Evolutionary conservation across 2,888 invertebrate species (phyloP).

Genomic region (Galerucella pusilla): DNA sequence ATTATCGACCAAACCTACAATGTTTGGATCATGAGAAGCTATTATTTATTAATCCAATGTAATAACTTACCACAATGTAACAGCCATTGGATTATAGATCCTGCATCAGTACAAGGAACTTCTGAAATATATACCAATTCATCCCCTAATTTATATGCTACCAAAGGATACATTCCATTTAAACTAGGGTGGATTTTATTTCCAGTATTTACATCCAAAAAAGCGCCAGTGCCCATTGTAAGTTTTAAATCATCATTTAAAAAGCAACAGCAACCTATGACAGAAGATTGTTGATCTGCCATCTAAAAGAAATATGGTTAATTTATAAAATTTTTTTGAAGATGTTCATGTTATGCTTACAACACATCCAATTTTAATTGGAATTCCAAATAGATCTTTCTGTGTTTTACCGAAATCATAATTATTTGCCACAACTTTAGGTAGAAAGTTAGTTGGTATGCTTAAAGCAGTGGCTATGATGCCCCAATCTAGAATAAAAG

Average conservation of each 20-base stretch:
- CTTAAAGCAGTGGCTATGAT: constrained; percentile 77
- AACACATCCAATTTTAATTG: constrained; percentile 82
- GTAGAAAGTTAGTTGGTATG: constrained; percentile 81
- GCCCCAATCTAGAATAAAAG: constrained; percentile 90
- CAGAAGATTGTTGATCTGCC: constrained; percentile 90
- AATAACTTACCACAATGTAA: constrained; percentile 70
- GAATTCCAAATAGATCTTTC: constrained; percentile 76
- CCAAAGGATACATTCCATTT: constrained; percentile 89
- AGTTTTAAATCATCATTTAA: constrained; percentile 81
- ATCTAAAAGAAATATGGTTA: constrained; percentile 66
- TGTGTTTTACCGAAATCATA: constrained; percentile 78
- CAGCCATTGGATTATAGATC: constrained; percentile 89
- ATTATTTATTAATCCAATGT: too few species aligned
- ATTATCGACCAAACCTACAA: constrained; percentile 73
- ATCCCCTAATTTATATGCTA: constrained; percentile 82
- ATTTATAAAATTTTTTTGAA: too few species aligned
- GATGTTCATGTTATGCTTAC: constrained; percentile 67
- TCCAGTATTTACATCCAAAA: constrained; percentile 87
- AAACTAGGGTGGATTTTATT: constrained; percentile 80
- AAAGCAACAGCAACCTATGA: constrained; percentile 89
- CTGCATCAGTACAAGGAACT: constrained; percentile 89
- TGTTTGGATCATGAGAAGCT: neutral
- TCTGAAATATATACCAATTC: constrained; percentile 83
- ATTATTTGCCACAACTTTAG: constrained; percentile 82
- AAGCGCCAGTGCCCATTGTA: constrained; percentile 93